Evolutionary conservation across 2,113 vertebrate genomes (phyloP).

Genomic region (Odocoileus virginianus): DNA sequence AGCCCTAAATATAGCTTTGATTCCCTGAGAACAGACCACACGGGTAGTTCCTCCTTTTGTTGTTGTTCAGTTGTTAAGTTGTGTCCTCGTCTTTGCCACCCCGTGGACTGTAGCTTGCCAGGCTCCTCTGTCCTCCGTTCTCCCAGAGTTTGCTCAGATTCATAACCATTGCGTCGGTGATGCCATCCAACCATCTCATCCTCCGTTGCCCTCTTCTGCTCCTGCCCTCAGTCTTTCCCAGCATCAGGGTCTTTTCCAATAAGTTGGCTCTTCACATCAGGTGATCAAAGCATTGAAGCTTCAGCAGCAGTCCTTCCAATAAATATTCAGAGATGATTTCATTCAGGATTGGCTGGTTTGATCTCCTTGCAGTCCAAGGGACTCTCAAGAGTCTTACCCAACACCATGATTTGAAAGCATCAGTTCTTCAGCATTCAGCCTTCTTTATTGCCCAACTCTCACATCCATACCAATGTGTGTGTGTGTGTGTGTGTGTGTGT

Average conservation of each 20-base stretch:
- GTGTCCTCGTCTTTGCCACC: neutral
- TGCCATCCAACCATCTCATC: neutral
- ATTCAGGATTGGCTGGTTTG: neutral
- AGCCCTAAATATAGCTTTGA: neutral
- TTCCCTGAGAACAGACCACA: neutral
- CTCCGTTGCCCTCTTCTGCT: neutral
- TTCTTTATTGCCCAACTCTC: neutral
- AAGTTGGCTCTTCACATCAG: neutral
- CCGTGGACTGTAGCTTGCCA: neutral
- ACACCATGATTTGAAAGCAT: neutral
- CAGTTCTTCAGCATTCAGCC: neutral
- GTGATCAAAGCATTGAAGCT: neutral
- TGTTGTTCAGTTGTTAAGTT: neutral
- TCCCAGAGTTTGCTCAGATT: neutral
- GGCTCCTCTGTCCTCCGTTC: neutral
- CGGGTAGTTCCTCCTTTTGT: neutral
- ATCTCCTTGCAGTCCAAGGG: neutral
- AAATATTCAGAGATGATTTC: neutral
- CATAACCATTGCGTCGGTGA: rapidly evolving
- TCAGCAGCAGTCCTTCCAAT: neutral
- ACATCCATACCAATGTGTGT: neutral
- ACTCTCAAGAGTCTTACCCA: neutral
- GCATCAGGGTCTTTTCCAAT: neutral
- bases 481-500: neutral
- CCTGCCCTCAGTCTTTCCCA: neutral